Base-by-base conservation (phyloP, 2,888 invertebrate genomes). In the Ashinkailepas kermadecensis region DNA sequence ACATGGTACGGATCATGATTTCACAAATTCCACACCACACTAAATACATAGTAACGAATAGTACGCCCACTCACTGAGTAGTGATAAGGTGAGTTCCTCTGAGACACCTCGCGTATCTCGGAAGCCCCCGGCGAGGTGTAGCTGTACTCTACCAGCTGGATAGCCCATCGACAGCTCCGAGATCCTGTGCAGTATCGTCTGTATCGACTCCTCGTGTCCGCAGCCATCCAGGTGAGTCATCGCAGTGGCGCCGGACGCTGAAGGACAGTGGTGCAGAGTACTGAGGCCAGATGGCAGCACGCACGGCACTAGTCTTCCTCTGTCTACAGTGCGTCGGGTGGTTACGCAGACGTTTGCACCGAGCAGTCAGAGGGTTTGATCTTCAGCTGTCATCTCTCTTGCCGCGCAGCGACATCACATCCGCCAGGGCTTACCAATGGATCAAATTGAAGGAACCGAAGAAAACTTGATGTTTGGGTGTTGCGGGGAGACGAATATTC, bases 81-180 rank as follows among this genome's bases (percentile, higher is more conserved):
- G 92, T 88, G 93, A 93, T 86, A 92, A 93, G 87, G 96, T 95
- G 81, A 97, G 91, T 87, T 95, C 94, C 87, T 96, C 95, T 13
- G 95, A 95, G 87, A 94, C 94, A 85, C 93, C 91, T 86, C 93
- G 92, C 7, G 93, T 91, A 88, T 97, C 97, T 83, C 93, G 92
- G 89, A 95, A 97, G 78, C 96, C 97, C 82, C 97, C 97, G 84
- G 95, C 92, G 83, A 97, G 89, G 87, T 96, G 95, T 85, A 97
- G 89, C 88, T 97, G 96, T 81, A 96, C 91, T 85, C 96, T 91
- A 74, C 95, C 95, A 56, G 86, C 86, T 39, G 39, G 81, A 87
- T 94, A 95, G 65, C 94, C 95, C 70, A 93, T 89, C 11, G 95
- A 94, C 83, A 96, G 89, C 86, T 95, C 94, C 86, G 95, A 94